Conservation (phyloP, 2,113 vertebrate genomes). For the Hiodon alosoides region DNA sequence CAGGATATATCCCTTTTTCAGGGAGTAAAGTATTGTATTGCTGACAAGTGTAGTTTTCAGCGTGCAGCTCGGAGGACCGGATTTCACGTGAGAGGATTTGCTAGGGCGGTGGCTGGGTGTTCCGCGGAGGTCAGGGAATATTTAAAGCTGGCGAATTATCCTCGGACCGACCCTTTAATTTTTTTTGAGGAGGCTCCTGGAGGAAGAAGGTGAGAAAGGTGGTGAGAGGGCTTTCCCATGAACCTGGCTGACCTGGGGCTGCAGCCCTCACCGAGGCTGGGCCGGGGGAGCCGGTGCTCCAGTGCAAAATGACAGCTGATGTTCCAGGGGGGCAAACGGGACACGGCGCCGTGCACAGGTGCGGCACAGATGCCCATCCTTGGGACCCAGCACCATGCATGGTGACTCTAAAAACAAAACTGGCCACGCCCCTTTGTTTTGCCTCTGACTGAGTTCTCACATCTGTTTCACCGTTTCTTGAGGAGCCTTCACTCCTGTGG, state of each 20-base stretch:
- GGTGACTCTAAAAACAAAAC: background rate
- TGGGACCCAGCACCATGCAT: background rate
- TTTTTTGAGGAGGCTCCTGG: constrained; percentile 50
- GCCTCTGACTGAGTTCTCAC: constrained; percentile 51
- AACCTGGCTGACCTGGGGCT: constrained; percentile 48
- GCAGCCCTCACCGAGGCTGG: constrained; percentile 21
- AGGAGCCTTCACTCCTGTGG: constrained; percentile 60
- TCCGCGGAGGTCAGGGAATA: constrained; percentile 12
- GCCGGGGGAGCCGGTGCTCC: background rate
- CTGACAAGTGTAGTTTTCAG: background rate
- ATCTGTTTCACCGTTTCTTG: constrained; percentile 64
- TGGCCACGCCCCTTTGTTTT: constrained; percentile 30
- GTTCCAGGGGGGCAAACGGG: constrained; percentile 41
- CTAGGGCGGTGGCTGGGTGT: background rate
- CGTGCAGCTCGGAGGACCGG: constrained; percentile 1
- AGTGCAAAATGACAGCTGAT: constrained; percentile 42
- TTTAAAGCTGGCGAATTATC: constrained; percentile 2
- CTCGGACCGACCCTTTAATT: constrained; percentile 10
- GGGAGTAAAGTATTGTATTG: background rate
- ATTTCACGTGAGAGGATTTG: constrained; percentile 6
- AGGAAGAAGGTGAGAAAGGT: constrained; percentile 70
- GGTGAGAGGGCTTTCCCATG: constrained; percentile 50
- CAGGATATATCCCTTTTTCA: background rate
- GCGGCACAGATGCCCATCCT: constrained; percentile 64
- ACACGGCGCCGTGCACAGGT: constrained; percentile 53